Base-by-base conservation (phyloP, 2,888 invertebrate genomes). In the Bombyx huttoni region DNA sequence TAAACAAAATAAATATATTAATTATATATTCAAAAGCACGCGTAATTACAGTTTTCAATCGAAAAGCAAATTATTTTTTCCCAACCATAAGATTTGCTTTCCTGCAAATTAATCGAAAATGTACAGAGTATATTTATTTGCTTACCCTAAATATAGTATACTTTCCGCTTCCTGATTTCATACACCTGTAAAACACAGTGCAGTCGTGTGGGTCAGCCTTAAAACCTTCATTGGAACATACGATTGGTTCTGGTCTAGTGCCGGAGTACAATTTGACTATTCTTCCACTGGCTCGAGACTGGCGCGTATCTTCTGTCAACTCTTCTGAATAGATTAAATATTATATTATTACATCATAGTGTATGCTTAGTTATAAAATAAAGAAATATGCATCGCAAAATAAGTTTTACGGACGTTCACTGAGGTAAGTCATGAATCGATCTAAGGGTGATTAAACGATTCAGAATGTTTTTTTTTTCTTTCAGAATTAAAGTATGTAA, bases 171-270 rank as follows among this genome's bases (percentile, higher is more conserved):
- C 90, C 89, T 67, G 90, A 91, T 62, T 90, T 87, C 13, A 94
- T 91, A 62, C 96, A 96, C 65, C 94, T 90, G 71, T 94, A 94
- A 79, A 94, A 96, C 51, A 91, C 82, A 50, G 89, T 87, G 68
- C 96, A 96, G 67, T 94, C 90, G n/a, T 72, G 70, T n/a, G 92
- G 90, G 71, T 95, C 94, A 1, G 91, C 89, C 70, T 92, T 91
- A 58, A 93, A 94, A 24, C 95, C 96, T 75, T 94, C 94, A 14
- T 86, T 78, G 3, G 79, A 78, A 66, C 94, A 94, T 35, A 80
- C 69, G 59, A 92, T 90, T 24, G 81, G 75, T 47, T 78, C 76
- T 1, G 78, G 78, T 57, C 70, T 73, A 9, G 58, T 55, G 12
- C 81, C 83, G 0, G 86, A 76, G 59, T 87, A 82, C 5, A 83